Conservation (phyloP, 2,888 invertebrate species). For the Mongoloraphidia duomilia region DNA sequence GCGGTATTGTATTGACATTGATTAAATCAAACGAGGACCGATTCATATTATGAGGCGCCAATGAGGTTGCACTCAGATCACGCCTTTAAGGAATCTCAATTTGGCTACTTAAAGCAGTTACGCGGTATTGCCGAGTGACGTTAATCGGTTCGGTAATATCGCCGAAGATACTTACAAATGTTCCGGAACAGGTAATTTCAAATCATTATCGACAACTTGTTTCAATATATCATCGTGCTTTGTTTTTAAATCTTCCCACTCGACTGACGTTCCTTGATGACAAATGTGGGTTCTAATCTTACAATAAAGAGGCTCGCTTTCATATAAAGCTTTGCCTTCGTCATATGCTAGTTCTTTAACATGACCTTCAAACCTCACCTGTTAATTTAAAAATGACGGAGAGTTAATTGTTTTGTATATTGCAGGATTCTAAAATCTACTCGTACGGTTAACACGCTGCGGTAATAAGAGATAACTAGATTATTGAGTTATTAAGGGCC, state of each 20-base stretch:
- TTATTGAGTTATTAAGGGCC: neutral
- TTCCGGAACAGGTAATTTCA: conserved; percentile 29
- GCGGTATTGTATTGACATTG: too few species aligned
- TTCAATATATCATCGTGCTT: conserved; percentile 28
- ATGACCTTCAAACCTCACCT: conserved; percentile 33
- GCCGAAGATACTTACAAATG: conserved; percentile 28
- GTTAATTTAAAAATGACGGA: neutral
- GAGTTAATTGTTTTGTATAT: neutral
- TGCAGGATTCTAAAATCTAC: neutral
- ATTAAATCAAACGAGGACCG: too few species aligned
- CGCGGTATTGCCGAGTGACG: too few species aligned
- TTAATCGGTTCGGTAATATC: neutral
- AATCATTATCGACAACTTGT: conserved; percentile 21
- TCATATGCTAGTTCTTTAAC: conserved; percentile 23
- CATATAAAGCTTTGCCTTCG: conserved; percentile 26
- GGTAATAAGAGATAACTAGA: too few species aligned
- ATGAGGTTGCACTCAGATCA: too few species aligned
- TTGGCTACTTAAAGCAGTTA: too few species aligned
- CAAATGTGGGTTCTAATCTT: conserved; percentile 34
- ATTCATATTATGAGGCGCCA: too few species aligned
- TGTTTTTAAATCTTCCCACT: conserved; percentile 31
- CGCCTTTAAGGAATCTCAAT: too few species aligned
- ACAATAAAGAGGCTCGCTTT: conserved; percentile 29
- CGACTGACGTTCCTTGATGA: conserved; percentile 27
- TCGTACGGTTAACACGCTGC: neutral